phyloP scores from a whole-genome alignment of 2,888 invertebrate genomes.

The Petrophora chlorosata region DNA sequence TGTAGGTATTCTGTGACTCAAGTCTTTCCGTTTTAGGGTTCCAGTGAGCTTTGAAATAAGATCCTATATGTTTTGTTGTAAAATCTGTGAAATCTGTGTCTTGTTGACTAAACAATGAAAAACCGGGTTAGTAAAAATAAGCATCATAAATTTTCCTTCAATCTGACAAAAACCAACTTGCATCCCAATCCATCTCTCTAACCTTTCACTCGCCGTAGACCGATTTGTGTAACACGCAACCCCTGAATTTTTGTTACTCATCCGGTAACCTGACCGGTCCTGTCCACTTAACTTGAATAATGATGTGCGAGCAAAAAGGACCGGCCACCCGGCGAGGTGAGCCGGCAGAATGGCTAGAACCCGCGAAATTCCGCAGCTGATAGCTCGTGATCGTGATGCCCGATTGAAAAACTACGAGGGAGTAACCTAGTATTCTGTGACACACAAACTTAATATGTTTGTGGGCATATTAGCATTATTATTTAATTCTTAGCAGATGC shows the following conservation, averaged over 20 bases:
- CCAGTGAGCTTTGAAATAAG: too few relatives aligned
- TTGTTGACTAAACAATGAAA: too few relatives aligned
- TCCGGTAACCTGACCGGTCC: constrained; percentile 68
- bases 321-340: constrained; percentile 51
- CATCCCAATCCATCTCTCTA: constrained; percentile 32
- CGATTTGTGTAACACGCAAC: constrained; percentile 49
- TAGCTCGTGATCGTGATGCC: constrained; percentile 26
- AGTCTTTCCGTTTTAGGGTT: too few relatives aligned
- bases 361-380: constrained; percentile 43
- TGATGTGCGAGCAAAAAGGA: constrained; percentile 72
- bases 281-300: constrained; percentile 80
- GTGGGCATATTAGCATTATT: too few relatives aligned
- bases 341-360: constrained; percentile 58
- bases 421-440: neutral
- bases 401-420: constrained; percentile 42
- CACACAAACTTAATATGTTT: too few relatives aligned
- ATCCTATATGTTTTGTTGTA: neutral
- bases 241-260: constrained; percentile 70
- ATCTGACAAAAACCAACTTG: constrained; percentile 19
- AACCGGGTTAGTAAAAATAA: too few relatives aligned
- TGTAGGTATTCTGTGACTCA: too few relatives aligned
- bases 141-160: constrained; percentile 7
- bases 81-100: too few relatives aligned
- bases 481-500: neutral
- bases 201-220: constrained; percentile 47